Conservation (phyloP, 1,140 invertebrate genomes). For the Brachionus koreanus region DNA sequence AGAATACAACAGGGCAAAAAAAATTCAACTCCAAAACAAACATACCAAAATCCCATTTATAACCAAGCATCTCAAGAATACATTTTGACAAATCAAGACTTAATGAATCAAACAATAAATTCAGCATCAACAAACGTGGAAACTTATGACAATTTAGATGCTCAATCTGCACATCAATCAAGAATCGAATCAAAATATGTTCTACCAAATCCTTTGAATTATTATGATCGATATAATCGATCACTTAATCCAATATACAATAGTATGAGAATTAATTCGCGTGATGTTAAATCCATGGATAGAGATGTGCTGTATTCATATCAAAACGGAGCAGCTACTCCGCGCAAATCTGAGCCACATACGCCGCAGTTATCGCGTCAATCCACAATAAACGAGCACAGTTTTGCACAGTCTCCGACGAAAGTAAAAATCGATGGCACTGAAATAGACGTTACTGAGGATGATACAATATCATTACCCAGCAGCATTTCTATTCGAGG, state of each 20-base stretch:
- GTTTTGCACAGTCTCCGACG: neutral
- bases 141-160: slow-evolving; percentile 25
- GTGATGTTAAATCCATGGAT: neutral
- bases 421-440: neutral
- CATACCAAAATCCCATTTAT: slow-evolving; percentile 13
- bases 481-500: neutral
- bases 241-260: slow-evolving; percentile 7
- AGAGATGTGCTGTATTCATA: neutral
- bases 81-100: slow-evolving; percentile 9
- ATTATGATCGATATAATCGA: slow-evolving; percentile 26
- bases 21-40: neutral
- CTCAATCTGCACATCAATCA: neutral
- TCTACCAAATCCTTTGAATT: neutral
- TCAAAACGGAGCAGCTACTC: neutral
- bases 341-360: neutral
- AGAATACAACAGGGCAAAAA: neutral
- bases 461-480: neutral
- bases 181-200: slow-evolving; percentile 4
- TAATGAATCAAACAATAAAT: neutral
- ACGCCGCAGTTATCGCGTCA: neutral
- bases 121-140: neutral
- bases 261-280: neutral
- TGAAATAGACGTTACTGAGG: neutral
- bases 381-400: neutral
- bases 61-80: neutral